Evolutionary conservation across 2,888 invertebrate species (phyloP).

Genomic region (Electrophaes corylata): DNA sequence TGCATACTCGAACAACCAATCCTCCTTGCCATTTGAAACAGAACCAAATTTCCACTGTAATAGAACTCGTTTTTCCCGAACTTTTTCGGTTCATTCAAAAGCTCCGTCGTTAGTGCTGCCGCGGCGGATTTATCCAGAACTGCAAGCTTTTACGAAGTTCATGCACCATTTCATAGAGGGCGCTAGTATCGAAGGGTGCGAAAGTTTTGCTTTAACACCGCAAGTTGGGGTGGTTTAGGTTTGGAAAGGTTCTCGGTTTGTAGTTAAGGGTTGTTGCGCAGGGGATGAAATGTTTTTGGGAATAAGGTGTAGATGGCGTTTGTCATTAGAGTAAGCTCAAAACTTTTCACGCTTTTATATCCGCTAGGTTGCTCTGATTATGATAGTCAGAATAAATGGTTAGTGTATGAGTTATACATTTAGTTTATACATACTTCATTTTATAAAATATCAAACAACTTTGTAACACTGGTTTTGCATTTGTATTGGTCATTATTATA

Average conservation of each 20-base stretch:
- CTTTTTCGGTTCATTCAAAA: conserved; percentile 73
- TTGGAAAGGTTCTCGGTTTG: conserved; percentile 49
- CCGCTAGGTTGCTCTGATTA: conserved; percentile 23
- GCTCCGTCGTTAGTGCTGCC: conserved; percentile 61
- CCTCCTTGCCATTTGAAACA: conserved; percentile 50
- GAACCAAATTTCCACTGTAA: conserved; percentile 49
- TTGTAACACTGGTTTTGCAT: too few relatives aligned
- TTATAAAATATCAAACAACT: too few relatives aligned
- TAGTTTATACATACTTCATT: too few relatives aligned
- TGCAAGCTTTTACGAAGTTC: conserved; percentile 68
- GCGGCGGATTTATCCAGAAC: conserved; percentile 63
- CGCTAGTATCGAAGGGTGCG: conserved; percentile 51
- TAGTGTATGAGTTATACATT: too few relatives aligned
- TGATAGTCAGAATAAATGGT: background rate
- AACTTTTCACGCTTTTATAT: conserved; percentile 2
- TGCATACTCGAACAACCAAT: conserved; percentile 75
- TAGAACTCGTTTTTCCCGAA: conserved; percentile 51
- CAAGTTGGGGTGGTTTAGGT: conserved; percentile 50
- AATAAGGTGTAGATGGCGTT: conserved; percentile 37
- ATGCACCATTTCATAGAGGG: conserved; percentile 72
- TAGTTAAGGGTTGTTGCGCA: conserved; percentile 43
- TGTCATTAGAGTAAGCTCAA: background rate
- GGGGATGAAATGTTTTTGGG: conserved; percentile 53
- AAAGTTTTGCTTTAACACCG: conserved; percentile 43
- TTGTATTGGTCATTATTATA: too few relatives aligned